A percentile compares a stretch with the other conserved stretches of the same genome.
phyloP scores from a whole-genome alignment of 2,113 vertebrate genomes.

The Megalops atlanticus region DNA sequence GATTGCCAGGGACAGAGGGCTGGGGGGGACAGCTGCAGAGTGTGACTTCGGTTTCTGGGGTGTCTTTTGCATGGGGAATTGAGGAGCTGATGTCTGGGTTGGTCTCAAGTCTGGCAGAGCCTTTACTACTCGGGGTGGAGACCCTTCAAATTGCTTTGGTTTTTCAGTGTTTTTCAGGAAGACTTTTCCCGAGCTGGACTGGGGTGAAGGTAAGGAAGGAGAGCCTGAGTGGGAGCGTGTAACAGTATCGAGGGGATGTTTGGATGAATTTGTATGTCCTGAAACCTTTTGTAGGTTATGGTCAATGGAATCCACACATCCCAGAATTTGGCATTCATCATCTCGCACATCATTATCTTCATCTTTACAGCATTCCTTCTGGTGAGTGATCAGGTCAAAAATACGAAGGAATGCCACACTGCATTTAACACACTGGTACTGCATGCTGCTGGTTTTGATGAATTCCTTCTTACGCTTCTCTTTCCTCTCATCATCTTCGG shows the following conservation, averaged over 20 bases:
- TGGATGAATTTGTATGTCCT: conserved; percentile 69
- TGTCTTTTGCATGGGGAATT: conserved; percentile 81
- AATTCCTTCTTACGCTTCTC: conserved; percentile 95
- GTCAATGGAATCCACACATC: conserved; percentile 80
- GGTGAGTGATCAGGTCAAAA: conserved; percentile 97
- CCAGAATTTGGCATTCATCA: conserved; percentile 79
- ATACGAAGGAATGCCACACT: conserved; percentile 94
- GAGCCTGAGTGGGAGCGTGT: conserved; percentile 91
- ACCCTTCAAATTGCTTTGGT: conserved; percentile 81
- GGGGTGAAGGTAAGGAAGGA: conserved; percentile 87
- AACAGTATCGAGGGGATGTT: conserved; percentile 64
- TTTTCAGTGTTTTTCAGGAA: conserved; percentile 89
- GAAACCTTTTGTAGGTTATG: conserved; percentile 68
- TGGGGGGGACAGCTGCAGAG: conserved; percentile 86
- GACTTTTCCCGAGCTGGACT: conserved; percentile 81
- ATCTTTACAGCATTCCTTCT: conserved; percentile 94
- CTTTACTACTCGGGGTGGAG: conserved; percentile 79
- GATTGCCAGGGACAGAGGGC: conserved; percentile 87
- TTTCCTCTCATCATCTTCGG: conserved; percentile 91
- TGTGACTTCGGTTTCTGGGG: conserved; percentile 82
- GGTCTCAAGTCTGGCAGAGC: conserved; percentile 75
- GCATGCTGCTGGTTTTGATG: conserved; percentile 94
- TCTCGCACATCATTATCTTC: conserved; percentile 91
- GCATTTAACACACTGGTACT: conserved; percentile 99
- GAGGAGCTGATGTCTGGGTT: conserved; percentile 78